Percentiles rank a stretch among this genome's conserved stretches.
phyloP scores from a whole-genome alignment of 2,888 invertebrate genomes.

The Seira sanloemensis region DNA sequence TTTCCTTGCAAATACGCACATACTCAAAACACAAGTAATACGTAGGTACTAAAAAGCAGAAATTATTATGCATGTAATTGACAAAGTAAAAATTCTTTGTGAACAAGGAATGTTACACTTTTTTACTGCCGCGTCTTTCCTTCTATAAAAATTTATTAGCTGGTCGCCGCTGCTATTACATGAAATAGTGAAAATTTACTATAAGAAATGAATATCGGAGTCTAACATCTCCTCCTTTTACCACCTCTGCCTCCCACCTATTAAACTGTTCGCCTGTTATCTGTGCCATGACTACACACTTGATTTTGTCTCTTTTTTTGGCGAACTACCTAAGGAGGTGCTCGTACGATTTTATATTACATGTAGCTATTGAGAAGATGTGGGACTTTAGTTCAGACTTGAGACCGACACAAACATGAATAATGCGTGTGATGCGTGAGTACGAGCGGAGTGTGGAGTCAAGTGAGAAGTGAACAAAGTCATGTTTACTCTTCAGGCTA shows the following conservation, averaged over 20 bases:
- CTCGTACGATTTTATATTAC: not conserved
- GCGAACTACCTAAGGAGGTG: not conserved
- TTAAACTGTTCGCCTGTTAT: not conserved
- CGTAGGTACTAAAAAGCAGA: not conserved
- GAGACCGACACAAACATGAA: not conserved
- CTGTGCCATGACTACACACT: not conserved
- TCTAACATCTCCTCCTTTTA: too few relatives aligned
- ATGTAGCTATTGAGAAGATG: not conserved
- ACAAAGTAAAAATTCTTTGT: conserved; percentile 57
- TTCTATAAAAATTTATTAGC: not conserved
- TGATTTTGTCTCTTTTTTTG: not conserved
- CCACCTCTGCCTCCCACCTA: conserved; percentile 33
- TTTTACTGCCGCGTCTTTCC: not conserved
- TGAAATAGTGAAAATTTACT: too few relatives aligned
- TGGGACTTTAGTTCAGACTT: too few relatives aligned
- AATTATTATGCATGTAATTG: conserved; percentile 57
- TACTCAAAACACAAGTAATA: conserved; percentile 6
- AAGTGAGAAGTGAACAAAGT: not conserved
- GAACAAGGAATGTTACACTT: conserved; percentile 59
- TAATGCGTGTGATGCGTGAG: not conserved
- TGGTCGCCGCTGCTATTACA: not conserved
- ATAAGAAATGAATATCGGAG: too few relatives aligned
- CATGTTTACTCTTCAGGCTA: not conserved
- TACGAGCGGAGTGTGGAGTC: not conserved
- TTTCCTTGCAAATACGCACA: not conserved